Evolutionary conservation across 37 sponge, comb jelly and placozoan species (phyloP), one percentile per base, ranked within the genome.

Genomic region (Oopsacas minuta): DNA sequence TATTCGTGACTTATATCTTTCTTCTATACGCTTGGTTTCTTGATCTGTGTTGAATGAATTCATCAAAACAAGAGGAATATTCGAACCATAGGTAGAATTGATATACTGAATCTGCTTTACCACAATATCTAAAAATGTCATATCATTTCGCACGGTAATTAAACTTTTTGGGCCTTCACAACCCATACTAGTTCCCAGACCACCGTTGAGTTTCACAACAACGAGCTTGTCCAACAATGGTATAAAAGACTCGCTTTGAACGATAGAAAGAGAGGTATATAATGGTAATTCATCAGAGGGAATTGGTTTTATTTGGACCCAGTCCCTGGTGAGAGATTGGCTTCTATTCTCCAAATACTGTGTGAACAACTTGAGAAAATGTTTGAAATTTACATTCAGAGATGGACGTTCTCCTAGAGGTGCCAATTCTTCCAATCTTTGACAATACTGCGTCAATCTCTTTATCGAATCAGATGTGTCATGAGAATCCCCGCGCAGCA

Each of bases 41-140:
- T 85, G 86, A 69, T 94, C 92, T 36, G 99, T 97, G 90, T 97
- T 94, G 88, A 92, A 93, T 3, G 99, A 97, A 86, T 97, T 94
- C 99, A 97, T 97, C 36, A 97, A 89, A 0, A 97, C 99, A 7
- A 97, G 89, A 25, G 99, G 99, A 28, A 97, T 93, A 38, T 87
- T 49, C 52, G 86, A 88, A 23, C 46, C 81, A 39, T 94, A 92
- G 83, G 87, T 89, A 28, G 86, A 75, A 52, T 97, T 97, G 36
- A 97, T 83, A 23, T 81, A 85, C 99, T 97, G 93, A 52, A 97
- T 97, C 69, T 94, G 99, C 37, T 88, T 82, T 1, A 97, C 90
- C 10, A 90, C 91, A 23, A 97, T 86, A 83, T 97, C 99, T 0
- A 97, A 88, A 84, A 97, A 97, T 1, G 95, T 97, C 39, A 82